Percentiles rank a stretch among this genome's conserved stretches.
Conservation (phyloP, 2,113 vertebrate species). For the Strix uralensis region DNA sequence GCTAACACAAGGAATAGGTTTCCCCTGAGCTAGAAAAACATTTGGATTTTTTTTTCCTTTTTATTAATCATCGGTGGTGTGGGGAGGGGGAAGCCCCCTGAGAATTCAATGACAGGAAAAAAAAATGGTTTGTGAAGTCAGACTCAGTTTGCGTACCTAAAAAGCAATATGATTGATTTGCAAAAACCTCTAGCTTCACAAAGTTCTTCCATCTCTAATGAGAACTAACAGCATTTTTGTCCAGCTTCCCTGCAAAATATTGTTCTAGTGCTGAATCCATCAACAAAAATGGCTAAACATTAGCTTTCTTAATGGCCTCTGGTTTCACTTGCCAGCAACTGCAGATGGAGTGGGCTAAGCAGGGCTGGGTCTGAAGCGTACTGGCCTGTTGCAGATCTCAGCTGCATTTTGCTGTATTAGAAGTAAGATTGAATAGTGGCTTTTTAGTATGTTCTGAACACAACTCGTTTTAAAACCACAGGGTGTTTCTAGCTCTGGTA, state of each 20-base stretch:
- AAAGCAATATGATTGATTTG: conserved; percentile 68
- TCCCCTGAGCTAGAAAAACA: conserved; percentile 40
- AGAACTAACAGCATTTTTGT: conserved; percentile 67
- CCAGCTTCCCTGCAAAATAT: conserved; percentile 65
- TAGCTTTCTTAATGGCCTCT: conserved; percentile 66
- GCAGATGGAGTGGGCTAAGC: conserved; percentile 58
- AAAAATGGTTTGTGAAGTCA: conserved; percentile 62
- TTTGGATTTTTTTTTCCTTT: conserved; percentile 2
- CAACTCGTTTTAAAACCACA: neutral
- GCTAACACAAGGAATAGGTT: conserved; percentile 22
- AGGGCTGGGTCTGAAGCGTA: neutral
- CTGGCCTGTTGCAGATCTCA: conserved; percentile 25
- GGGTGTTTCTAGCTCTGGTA: neutral
- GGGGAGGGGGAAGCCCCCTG: conserved; percentile 25
- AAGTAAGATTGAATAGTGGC: neutral
- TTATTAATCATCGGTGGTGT: conserved; percentile 36
- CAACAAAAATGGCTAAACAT: conserved; percentile 68
- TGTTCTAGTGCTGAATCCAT: conserved; percentile 67
- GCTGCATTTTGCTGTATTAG: conserved; percentile 11
- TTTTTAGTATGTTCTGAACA: neutral
- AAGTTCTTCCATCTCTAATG: conserved; percentile 66
- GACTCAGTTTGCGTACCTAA: conserved; percentile 60
- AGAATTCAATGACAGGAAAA: conserved; percentile 49
- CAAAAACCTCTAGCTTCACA: conserved; percentile 62
- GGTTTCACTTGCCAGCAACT: conserved; percentile 59